phyloP scores from a whole-genome alignment of 2,888 invertebrate genomes.

The Clostera curtula region DNA sequence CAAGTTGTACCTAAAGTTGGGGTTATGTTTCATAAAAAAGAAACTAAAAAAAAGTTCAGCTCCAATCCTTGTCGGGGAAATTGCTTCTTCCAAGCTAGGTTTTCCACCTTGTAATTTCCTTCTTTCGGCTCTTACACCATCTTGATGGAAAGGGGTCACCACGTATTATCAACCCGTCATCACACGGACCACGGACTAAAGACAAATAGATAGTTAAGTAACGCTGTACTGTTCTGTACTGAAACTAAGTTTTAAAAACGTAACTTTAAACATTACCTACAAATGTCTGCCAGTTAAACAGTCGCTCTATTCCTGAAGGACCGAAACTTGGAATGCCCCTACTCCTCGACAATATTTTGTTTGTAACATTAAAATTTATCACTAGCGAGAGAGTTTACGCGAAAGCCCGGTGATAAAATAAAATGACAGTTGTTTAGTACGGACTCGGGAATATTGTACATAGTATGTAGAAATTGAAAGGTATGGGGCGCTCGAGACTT shows the following conservation, averaged over 20 bases:
- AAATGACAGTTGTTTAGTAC: constrained; percentile 74
- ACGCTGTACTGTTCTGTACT: no score
- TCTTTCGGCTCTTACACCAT: no score
- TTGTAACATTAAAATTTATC: constrained; percentile 70
- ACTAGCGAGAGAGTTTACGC: constrained; percentile 61
- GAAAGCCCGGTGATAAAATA: constrained; percentile 71
- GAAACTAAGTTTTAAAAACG: constrained; percentile 4
- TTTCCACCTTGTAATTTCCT: no score
- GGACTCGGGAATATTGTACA: constrained; percentile 60
- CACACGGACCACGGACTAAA: no score
- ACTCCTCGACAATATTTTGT: constrained; percentile 61
- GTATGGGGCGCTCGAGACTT: constrained; percentile 64
- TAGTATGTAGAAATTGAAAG: constrained; percentile 69
- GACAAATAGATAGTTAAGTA: no score
- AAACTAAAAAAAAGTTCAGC: no score
- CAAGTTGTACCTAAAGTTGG: no score
- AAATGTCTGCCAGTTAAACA: constrained; percentile 11
- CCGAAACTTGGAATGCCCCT: constrained; percentile 16
- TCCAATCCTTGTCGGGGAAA: no score
- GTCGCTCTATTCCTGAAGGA: constrained; percentile 9
- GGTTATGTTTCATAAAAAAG: no score
- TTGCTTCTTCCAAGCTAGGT: no score
- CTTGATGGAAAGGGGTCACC: no score
- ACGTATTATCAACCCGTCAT: no score
- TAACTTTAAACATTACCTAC: constrained; percentile 11